These are phyloP conservation scores for Opisthograptis luteolata DNA, from an alignment of 2,888 invertebrate species.

Conservation along the genomic window DNA sequence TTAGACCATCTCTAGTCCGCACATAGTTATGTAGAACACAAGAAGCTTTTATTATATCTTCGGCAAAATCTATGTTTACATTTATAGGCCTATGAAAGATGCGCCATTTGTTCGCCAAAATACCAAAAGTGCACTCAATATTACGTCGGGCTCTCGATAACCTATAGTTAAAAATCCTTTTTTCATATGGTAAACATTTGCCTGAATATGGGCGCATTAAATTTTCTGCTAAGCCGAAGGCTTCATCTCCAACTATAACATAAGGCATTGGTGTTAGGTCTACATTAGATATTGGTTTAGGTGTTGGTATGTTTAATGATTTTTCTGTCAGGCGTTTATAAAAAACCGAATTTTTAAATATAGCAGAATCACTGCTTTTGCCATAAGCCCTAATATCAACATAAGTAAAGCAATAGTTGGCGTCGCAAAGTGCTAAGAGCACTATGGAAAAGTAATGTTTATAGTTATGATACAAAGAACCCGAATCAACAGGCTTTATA, in stretches of 20 bases:
- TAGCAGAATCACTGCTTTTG: slow-evolving; percentile 39
- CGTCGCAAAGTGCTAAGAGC: slow-evolving; percentile 44
- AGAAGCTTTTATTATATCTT: slow-evolving; percentile 41
- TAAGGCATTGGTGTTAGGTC: slow-evolving; percentile 29
- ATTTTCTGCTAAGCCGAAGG: slow-evolving; percentile 41
- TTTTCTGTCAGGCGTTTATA: slow-evolving; percentile 33
- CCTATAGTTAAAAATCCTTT: slow-evolving; percentile 47
- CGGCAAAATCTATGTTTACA: slow-evolving; percentile 36
- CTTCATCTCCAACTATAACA: slow-evolving; percentile 46
- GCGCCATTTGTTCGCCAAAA: slow-evolving; percentile 40
- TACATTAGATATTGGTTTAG: slow-evolving; percentile 36
- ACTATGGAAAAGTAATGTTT: slow-evolving; percentile 44
- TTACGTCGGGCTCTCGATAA: slow-evolving; percentile 41
- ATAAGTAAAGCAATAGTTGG: slow-evolving; percentile 40
- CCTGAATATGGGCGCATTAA: slow-evolving; percentile 44
- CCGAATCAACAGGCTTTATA: slow-evolving; percentile 40
- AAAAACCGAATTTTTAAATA: slow-evolving; percentile 36
- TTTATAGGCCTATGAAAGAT: slow-evolving; percentile 40
- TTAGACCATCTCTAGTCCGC: slow-evolving; percentile 38
- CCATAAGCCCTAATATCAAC: slow-evolving; percentile 42
- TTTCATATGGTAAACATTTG: slow-evolving; percentile 35
- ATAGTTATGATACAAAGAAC: slow-evolving; percentile 38
- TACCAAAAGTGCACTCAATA: slow-evolving; percentile 39
- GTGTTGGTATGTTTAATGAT: slow-evolving; percentile 36
- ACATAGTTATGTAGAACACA: slow-evolving; percentile 39